These are phyloP conservation scores for Perithous albicinctus DNA, from an alignment of 2,888 invertebrate genomes.

Conservation along the genomic window DNA sequence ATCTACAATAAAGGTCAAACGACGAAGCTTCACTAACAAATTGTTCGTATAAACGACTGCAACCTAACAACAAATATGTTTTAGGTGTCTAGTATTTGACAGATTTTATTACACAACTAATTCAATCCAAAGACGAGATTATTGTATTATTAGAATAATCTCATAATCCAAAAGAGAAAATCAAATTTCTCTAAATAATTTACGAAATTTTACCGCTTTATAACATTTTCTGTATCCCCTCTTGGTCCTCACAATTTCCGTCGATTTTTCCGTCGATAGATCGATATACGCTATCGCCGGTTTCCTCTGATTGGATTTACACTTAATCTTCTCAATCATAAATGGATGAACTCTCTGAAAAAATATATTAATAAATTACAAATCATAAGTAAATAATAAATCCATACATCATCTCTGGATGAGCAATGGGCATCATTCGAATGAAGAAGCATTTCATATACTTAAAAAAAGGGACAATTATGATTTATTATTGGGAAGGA, in stretches of 20 bases:
- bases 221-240: slow-evolving; percentile 80
- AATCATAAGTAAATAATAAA: slow-evolving; percentile 6
- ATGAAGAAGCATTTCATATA: no score
- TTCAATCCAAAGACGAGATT: no score
- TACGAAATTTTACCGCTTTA: slow-evolving; percentile 71
- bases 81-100: no score
- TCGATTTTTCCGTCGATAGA: slow-evolving; percentile 78
- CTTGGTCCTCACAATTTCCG: slow-evolving; percentile 79
- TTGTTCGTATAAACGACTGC: no score
- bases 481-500: no score
- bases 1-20: no score
- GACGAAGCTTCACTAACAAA: no score
- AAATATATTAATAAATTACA: slow-evolving; percentile 38
- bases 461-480: no score
- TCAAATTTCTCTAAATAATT: background rate
- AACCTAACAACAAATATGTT: no score
- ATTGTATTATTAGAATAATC: no score
- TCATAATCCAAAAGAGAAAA: background rate
- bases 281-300: slow-evolving; percentile 83
- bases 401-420: background rate
- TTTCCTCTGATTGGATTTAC: slow-evolving; percentile 83
- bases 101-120: no score
- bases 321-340: slow-evolving; percentile 82
- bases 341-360: slow-evolving; percentile 82
- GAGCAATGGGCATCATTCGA: no score